These are phyloP conservation scores for Diorhabda carinulata DNA, from an alignment of 1,140 invertebrate genomes.

Conservation along the genomic window DNA sequence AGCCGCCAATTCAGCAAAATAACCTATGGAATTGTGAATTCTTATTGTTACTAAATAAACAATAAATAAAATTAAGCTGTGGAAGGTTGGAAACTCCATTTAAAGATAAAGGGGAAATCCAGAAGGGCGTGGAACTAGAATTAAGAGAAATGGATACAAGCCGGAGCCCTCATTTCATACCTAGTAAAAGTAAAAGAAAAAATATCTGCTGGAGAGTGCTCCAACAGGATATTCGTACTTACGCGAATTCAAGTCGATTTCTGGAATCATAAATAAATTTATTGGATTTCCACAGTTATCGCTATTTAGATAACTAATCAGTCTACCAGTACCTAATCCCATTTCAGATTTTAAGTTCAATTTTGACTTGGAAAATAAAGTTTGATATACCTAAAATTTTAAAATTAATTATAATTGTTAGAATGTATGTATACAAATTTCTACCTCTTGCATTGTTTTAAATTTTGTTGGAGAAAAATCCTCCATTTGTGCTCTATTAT, in stretches of 20 bases:
- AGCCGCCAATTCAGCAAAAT: too few species aligned
- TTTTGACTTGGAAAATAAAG: conserved; percentile 67
- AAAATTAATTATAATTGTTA: neutral
- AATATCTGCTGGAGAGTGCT: too few species aligned
- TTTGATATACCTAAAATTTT: conserved; percentile 54
- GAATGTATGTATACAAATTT: neutral
- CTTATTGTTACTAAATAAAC: too few species aligned
- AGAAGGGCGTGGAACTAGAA: too few species aligned
- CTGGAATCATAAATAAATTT: conserved; percentile 71
- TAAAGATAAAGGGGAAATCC: too few species aligned
- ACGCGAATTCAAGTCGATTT: conserved; percentile 29
- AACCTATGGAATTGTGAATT: too few species aligned
- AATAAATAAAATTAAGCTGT: too few species aligned
- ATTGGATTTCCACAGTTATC: conserved; percentile 56
- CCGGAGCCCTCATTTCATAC: too few species aligned
- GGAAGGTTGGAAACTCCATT: too few species aligned
- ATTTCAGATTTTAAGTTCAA: conserved; percentile 66
- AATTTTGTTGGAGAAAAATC: conserved; percentile 66
- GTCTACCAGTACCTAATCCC: conserved; percentile 57
- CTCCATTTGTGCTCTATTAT: conserved; percentile 68
- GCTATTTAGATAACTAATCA: conserved; percentile 54
- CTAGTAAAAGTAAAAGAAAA: too few species aligned
- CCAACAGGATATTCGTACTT: neutral
- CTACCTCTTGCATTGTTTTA: conserved; percentile 61
- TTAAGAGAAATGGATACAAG: too few species aligned